These are phyloP conservation scores for Formica aserva DNA, from an alignment of 2,888 invertebrate species.

Conservation along the genomic window DNA sequence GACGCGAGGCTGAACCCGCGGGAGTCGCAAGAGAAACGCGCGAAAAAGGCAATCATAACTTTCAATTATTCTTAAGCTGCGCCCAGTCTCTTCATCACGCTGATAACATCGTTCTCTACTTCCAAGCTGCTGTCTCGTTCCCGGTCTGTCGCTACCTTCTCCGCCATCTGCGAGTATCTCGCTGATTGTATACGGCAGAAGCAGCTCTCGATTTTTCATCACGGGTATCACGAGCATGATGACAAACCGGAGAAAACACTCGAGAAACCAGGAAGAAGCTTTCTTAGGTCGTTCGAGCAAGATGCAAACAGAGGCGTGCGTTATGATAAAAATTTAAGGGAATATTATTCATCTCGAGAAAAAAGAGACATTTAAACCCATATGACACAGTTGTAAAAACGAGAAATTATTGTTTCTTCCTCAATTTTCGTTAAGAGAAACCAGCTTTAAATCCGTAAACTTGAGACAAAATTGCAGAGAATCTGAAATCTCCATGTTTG, in stretches of 20 bases:
- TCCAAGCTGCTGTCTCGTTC: slow-evolving; percentile 32
- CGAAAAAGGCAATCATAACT: slow-evolving; percentile 72
- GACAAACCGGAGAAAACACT: slow-evolving; percentile 26
- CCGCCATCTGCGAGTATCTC: slow-evolving; percentile 49
- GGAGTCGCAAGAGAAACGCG: slow-evolving; percentile 33
- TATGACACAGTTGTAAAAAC: neutral
- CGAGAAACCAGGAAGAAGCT: slow-evolving; percentile 33
- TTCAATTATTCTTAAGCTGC: slow-evolving; percentile 76
- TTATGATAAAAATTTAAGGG: slow-evolving; percentile 2
- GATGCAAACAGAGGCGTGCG: neutral
- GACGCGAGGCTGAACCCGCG: slow-evolving; percentile 13
- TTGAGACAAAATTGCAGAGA: neutral
- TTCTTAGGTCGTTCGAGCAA: neutral
- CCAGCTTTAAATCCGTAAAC: neutral
- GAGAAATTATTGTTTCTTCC: neutral
- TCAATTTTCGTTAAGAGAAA: neutral
- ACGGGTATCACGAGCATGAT: slow-evolving; percentile 48
- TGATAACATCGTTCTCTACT: slow-evolving; percentile 74
- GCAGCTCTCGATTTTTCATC: slow-evolving; percentile 38
- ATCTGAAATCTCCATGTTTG: neutral
- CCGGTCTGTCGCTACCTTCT: slow-evolving; percentile 31
- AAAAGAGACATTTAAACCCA: neutral
- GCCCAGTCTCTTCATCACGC: slow-evolving; percentile 73
- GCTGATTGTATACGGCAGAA: slow-evolving; percentile 30
- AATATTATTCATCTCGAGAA: neutral